Conservation (phyloP, 2,113 vertebrate genomes). For the Aix galericulata region DNA sequence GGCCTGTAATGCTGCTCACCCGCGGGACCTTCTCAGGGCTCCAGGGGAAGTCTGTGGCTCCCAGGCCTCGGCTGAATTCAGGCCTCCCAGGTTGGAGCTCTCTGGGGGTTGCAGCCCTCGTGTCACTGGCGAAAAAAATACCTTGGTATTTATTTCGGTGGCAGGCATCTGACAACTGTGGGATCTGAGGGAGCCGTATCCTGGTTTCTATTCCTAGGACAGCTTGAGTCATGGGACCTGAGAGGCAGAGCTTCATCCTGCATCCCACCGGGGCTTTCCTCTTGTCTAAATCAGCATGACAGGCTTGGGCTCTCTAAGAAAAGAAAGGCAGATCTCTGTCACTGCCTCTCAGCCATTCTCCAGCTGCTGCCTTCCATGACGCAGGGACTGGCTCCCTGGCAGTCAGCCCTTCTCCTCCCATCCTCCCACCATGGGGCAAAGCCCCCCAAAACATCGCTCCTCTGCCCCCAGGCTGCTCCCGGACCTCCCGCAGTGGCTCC, state of each 20-base stretch:
- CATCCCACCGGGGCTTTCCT: not conserved
- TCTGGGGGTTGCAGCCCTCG: not conserved
- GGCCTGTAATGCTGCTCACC: not conserved
- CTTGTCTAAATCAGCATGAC: not conserved
- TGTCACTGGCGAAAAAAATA: not conserved
- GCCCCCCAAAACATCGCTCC: rapidly evolving
- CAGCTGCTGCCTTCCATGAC: not conserved
- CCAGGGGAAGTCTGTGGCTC: not conserved
- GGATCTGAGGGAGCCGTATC: not conserved
- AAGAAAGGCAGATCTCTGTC: not conserved
- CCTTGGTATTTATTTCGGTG: not conserved
- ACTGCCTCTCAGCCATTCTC: not conserved
- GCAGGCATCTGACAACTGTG: not conserved
- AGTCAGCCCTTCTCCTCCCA: not conserved
- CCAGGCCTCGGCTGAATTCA: not conserved
- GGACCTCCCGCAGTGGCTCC: not conserved
- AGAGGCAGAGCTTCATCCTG: not conserved
- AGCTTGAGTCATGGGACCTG: not conserved
- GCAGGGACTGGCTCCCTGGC: too few species aligned
- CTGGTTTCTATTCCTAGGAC: not conserved
- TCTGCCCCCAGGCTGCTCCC: not conserved
- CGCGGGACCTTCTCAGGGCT: not conserved
- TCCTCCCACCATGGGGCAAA: not conserved
- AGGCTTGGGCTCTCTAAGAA: not conserved
- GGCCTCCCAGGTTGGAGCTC: not conserved